Evolutionary conservation across 1,140 invertebrate species (phyloP).

Genomic region (Musca vetustissima): DNA sequence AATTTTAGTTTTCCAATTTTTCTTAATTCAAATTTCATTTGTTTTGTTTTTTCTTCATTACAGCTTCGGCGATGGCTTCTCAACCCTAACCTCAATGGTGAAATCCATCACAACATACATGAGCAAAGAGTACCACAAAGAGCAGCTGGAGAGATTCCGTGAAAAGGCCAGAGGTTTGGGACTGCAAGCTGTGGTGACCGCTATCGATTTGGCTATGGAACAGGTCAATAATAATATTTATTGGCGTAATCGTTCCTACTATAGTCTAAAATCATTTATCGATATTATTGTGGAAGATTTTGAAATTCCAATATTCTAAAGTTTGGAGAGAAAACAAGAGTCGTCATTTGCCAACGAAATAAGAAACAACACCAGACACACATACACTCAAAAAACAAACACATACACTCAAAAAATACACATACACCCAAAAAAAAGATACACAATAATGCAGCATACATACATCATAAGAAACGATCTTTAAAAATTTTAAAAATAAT

Average conservation of each 20-base stretch:
- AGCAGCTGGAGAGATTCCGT: slow-evolving; percentile 45
- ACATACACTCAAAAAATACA: too few relatives aligned
- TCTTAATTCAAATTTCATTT: not conserved
- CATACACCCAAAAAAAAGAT: too few relatives aligned
- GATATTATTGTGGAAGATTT: slow-evolving; percentile 51
- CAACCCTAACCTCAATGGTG: slow-evolving; percentile 58
- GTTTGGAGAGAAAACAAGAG: not conserved
- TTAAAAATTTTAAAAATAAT: too few relatives aligned
- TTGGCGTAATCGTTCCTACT: slow-evolving; percentile 51
- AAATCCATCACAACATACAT: slow-evolving; percentile 57
- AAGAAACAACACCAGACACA: too few relatives aligned
- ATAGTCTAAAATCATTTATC: slow-evolving; percentile 46
- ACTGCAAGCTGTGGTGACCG: slow-evolving; percentile 42
- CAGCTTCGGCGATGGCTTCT: slow-evolving; percentile 60
- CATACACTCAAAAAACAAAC: too few relatives aligned
- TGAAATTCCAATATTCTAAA: slow-evolving; percentile 42
- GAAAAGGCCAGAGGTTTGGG: slow-evolving; percentile 43
- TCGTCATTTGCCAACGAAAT: too few relatives aligned
- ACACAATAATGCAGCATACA: too few relatives aligned
- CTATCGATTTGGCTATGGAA: slow-evolving; percentile 50
- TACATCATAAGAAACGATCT: too few relatives aligned
- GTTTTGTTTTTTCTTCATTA: slow-evolving; percentile 6
- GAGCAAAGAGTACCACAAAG: slow-evolving; percentile 57
- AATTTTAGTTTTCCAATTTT: too few relatives aligned
- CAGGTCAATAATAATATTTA: slow-evolving; percentile 54